These are phyloP conservation scores for Drosophila lacicola DNA, from an alignment of 2,888 invertebrate species.

Conservation along the genomic window DNA sequence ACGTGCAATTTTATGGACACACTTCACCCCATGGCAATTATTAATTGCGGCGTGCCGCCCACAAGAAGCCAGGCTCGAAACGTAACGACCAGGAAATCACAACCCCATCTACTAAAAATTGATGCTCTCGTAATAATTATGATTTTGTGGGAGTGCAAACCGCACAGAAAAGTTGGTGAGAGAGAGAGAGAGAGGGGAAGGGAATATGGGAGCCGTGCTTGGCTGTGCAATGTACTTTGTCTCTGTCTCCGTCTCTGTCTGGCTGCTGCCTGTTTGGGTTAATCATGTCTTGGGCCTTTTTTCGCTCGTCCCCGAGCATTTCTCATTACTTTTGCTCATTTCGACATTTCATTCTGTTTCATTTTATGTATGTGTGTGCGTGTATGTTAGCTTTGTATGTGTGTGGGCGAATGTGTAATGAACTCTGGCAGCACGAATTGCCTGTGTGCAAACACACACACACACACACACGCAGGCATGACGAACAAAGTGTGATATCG, in stretches of 20 bases:
- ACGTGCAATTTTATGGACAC: conserved; percentile 51
- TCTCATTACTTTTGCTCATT: conserved; percentile 81
- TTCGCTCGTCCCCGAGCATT: conserved; percentile 36
- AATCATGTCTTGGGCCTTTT: conserved; percentile 60
- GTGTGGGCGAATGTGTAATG: conserved; percentile 67
- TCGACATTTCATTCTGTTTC: conserved; percentile 67
- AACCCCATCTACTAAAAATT: conserved; percentile 31
- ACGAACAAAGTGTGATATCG: conserved; percentile 79
- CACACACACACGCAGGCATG: conserved; percentile 51
- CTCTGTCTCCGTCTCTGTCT: conserved; percentile 16
- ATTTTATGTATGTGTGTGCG: conserved; percentile 39
- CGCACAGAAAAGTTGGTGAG: neutral
- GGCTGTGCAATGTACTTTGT: conserved; percentile 4
- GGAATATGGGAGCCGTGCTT: conserved; percentile 1
- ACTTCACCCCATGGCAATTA: conserved; percentile 21
- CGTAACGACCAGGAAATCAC: conserved; percentile 35
- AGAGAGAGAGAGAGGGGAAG: neutral
- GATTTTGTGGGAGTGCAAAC: conserved; percentile 44
- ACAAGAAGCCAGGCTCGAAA: neutral
- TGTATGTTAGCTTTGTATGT: conserved; percentile 24
- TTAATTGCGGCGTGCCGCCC: conserved; percentile 36
- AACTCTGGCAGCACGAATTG: conserved; percentile 63
- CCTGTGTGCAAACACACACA: conserved; percentile 41
- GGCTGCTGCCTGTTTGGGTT: conserved; percentile 49
- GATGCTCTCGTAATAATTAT: conserved; percentile 71